Percentiles rank a stretch among this genome's conserved stretches.
These are phyloP conservation scores for Spodoptera picta DNA, from an alignment of 2,888 invertebrate genomes.

Conservation along the genomic window DNA sequence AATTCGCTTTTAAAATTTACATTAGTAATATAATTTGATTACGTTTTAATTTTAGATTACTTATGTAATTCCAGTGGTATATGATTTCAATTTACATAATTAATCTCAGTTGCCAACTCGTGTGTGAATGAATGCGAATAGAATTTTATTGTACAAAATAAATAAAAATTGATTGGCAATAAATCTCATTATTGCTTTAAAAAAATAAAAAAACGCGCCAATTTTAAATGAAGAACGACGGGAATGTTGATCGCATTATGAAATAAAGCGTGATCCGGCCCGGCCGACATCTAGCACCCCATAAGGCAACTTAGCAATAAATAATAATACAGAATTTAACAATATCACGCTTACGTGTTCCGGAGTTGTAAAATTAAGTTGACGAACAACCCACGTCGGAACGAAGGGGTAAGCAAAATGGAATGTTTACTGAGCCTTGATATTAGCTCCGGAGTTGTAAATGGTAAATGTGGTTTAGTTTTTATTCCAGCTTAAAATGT, in stretches of 20 bases:
- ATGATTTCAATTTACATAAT: conserved; percentile 14
- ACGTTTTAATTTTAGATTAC: conserved; percentile 16
- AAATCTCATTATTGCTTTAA: conserved; percentile 19
- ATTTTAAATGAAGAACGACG: conserved; percentile 29
- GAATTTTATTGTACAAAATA: too few relatives aligned
- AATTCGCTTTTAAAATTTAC: conserved; percentile 3
- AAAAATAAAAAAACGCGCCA: conserved; percentile 18
- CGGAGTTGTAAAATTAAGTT: conserved; percentile 76
- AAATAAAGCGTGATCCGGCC: conserved; percentile 54
- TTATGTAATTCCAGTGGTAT: conserved; percentile 21
- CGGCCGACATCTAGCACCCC: conserved; percentile 61
- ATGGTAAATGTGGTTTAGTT: conserved; percentile 51
- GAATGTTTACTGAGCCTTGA: conserved; percentile 56
- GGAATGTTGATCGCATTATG: conserved; percentile 58
- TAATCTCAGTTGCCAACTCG: conserved; percentile 11
- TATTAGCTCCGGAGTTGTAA: conserved; percentile 51
- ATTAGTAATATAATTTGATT: conserved; percentile 5
- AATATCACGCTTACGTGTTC: conserved; percentile 70
- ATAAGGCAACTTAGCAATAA: conserved; percentile 62
- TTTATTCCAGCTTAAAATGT: conserved; percentile 50
- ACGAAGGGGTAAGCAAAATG: conserved; percentile 53
- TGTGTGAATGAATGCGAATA: conserved; percentile 3
- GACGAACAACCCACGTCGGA: conserved; percentile 61
- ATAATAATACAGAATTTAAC: conserved; percentile 59
- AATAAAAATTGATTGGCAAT: not conserved